Base-by-base conservation (phyloP, 2,797 vertebrate genomes). In the Sorex maritimensis region DNA sequence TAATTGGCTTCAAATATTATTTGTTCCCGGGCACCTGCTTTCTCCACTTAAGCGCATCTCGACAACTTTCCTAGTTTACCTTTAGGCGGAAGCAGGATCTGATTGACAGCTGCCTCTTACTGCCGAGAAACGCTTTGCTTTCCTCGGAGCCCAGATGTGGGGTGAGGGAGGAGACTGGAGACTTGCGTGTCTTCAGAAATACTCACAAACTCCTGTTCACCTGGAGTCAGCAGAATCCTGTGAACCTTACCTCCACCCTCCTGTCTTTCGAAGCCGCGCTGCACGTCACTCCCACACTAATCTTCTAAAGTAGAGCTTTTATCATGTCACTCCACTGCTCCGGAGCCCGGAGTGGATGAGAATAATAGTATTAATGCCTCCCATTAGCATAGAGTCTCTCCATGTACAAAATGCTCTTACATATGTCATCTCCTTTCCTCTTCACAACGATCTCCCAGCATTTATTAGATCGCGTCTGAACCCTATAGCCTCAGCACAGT, bases 261-360 rank as follows among this genome's bases (percentile, higher is more conserved):
- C 14, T 49, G 44, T 11, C 9, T 82, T 49, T 71, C 17, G 4
- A 49, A 38, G 55, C 13, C 58, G 0, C 13, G 41, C 41, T 4
- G 49, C 38, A 49, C 28, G 1, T 72, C 77, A 15, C 55, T 55
- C 63, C 88, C 49, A 74, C 73, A 41, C 49, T 52, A 1, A 67
- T 34, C 65, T 93, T 86, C 77, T 13, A 44, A 78, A 58, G 58
- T 10, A 26, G 44, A 71, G 83, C 46, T 68, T 92, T 90, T 55
- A 90, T 73, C 72, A 23, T 30, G 72, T 52, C 86, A 73, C 67
- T 85, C 26, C 65, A 6, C 68, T 83, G 46, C 46, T 34, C 77
- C 41, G 74, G 61, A 63, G 19, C 69, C 79, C 67, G 71, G 2
- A 34, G 23, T 69, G 41, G 46, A 52, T 34, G 38, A 67, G 34